A percentile compares a stretch with the other conserved stretches of the same genome.
phyloP scores from a whole-genome alignment of 2,797 vertebrate genomes.

The Diplodus puntazzo region DNA sequence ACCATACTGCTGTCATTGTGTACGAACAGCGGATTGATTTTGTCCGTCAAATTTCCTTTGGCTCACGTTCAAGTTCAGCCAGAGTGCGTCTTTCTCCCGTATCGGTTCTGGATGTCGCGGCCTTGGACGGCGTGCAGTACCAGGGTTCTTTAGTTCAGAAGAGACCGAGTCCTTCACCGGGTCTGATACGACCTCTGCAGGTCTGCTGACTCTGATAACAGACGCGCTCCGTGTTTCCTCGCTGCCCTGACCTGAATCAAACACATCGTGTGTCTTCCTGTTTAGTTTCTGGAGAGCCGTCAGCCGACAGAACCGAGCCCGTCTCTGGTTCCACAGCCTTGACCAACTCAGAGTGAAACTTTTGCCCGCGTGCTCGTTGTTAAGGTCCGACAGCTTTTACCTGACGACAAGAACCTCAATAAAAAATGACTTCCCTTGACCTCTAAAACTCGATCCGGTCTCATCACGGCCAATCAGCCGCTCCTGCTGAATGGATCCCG shows the following conservation, averaged over 20 bases:
- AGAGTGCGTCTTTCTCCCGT: conserved; percentile 19
- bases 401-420: background rate
- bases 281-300: background rate
- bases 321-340: conserved; percentile 1
- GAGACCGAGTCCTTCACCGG: background rate
- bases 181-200: background rate
- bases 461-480: conserved; percentile 23
- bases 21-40: conserved; percentile 18
- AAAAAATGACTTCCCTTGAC: too few species aligned
- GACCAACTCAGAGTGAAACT: background rate
- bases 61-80: conserved; percentile 36
- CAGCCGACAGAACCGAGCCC: background rate
- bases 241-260: conserved; percentile 11
- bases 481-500: conserved; percentile 13
- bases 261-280: background rate
- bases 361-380: too few species aligned
- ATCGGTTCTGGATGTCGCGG: background rate
- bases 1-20: conserved; percentile 29
- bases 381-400: background rate
- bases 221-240: background rate
- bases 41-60: conserved; percentile 49
- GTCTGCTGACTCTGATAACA: conserved; percentile 20
- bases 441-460: background rate
- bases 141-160: background rate
- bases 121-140: background rate